Base-by-base conservation (phyloP, 2,888 invertebrate species). In the Ophion slaviceki region DNA sequence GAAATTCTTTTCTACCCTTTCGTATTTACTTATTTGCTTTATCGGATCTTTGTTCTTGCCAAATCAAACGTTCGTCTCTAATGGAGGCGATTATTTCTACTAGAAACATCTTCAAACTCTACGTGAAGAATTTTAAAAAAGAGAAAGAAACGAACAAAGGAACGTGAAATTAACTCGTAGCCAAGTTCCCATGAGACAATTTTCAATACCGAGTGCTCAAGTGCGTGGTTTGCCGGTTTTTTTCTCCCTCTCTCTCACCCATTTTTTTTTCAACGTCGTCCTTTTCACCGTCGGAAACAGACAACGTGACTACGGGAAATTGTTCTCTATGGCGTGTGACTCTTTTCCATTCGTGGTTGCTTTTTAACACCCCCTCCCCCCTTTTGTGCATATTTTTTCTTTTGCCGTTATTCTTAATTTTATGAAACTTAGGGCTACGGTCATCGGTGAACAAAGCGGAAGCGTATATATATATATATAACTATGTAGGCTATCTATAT, bases 401-500 rank as follows among this genome's bases (percentile, higher is more conserved):
- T 61, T 61, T 66, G 32, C 32, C 14, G 10, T 59, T 59, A 36
- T 14, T 6, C 76, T 74, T 82, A 84, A 81, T 68, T 67, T 86
- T 83, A 84, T 64, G 70, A 84, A 87, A 87, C 88, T 88, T 84
- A 88, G 76, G 84, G 80, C 80, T 86, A 82, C 80, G 71, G 83
- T 84, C 80, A 84, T 78, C 79, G 80, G 81, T 84, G 70, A 78
- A 84, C 75, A 86, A 89, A 86, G 87, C 89, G 87, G 89, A 88
- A 80, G 88, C 90, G 32, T 14, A 53, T 53, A 17, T 53, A 53
- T 53, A 53, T 47, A 47, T 47, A 11, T 53, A 53, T 53, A 91
- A 90, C 88, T 85, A 89, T 91, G 91, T 91, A 90, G 89, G 91
- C 92, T 90, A 88, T 87, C 82, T 79, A 82, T 84, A 84, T 82